Evolutionary conservation across 2,888 invertebrate species (phyloP).

Genomic region (Pristionchus exspectatus): DNA sequence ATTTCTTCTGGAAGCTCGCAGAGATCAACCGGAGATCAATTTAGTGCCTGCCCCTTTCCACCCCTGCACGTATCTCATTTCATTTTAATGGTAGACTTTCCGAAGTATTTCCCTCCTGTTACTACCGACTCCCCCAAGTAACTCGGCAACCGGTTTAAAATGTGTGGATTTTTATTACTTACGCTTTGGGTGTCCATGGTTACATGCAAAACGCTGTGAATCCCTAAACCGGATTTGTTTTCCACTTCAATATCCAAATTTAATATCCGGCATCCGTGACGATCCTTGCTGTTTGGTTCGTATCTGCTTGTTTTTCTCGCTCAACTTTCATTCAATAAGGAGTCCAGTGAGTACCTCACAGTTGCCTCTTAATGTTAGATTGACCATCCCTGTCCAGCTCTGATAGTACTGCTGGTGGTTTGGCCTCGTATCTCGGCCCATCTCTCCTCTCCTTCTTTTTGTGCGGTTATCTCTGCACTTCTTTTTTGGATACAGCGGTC

Average conservation of each 20-base stretch:
- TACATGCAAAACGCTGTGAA: not conserved
- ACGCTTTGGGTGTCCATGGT: not conserved
- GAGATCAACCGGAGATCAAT: not conserved
- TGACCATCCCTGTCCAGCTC: not conserved
- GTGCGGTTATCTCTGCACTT: not conserved
- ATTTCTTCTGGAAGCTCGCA: not conserved
- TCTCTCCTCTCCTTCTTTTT: not conserved
- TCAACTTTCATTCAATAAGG: too few relatives aligned
- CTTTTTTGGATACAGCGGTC: not conserved
- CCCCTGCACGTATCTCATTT: not conserved
- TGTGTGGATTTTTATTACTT: not conserved
- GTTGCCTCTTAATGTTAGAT: not conserved
- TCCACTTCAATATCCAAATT: too few relatives aligned
- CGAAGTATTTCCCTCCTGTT: not conserved
- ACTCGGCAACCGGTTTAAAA: not conserved
- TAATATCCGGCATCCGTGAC: not conserved
- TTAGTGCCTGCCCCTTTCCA: not conserved
- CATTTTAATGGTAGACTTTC: not conserved
- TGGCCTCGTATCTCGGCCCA: conserved; percentile 18
- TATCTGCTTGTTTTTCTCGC: too few relatives aligned
- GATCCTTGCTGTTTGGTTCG: not conserved
- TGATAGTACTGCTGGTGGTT: not conserved
- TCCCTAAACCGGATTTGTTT: not conserved
- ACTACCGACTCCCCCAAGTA: not conserved
- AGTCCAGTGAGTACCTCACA: not conserved